Base-by-base conservation (phyloP, 1,140 invertebrate genomes). In the Teleopsis dalmanni region DNA sequence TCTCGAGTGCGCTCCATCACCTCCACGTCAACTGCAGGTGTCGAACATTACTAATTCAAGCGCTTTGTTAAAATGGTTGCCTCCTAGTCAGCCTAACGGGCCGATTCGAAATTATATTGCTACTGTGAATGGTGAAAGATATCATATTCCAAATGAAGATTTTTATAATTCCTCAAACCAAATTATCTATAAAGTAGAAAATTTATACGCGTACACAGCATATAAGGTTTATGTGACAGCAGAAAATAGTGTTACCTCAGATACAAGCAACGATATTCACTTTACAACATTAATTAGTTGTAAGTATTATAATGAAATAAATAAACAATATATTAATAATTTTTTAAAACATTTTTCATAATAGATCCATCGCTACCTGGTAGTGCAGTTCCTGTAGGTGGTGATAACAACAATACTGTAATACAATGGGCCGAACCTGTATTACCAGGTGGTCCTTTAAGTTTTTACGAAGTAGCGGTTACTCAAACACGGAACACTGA, bases 231-330 rank as follows among this genome's bases (percentile, higher is more conserved):
- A 47, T 43, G 45, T 52, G 3, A 42, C 43, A n/a, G 50, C 50
- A 7, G 31, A 42, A 1, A 52, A 45, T 4, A 35, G 27, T 7
- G 22, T 42, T 14, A 44, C 14, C 3, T 52, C 50, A 4, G 38
- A 43, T 22, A 37, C 45, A 21, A 52, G 50, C n/a, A 52, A 52
- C 38, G 50, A 52, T 43, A 36, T 52, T 11, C 50, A 52, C 34
- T 52, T 52, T 22, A 47, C 29, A 19, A 52, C 50, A 3, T 33
- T 23, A n/a, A 48, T 52, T 41, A 42, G 50, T 19, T 18, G 50
- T 52, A 37, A 47, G 50, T 51, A 25, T 16, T 38, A 19, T 13
- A 14, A 38, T 19, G 11, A 38, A 38, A 38, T 16, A 38, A 19
- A 6, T 7, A 6, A 10, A 19, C n/a, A 38, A 16, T 38, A 38